Conservation (phyloP, 2,113 vertebrate species). For the Butorides virescens region DNA sequence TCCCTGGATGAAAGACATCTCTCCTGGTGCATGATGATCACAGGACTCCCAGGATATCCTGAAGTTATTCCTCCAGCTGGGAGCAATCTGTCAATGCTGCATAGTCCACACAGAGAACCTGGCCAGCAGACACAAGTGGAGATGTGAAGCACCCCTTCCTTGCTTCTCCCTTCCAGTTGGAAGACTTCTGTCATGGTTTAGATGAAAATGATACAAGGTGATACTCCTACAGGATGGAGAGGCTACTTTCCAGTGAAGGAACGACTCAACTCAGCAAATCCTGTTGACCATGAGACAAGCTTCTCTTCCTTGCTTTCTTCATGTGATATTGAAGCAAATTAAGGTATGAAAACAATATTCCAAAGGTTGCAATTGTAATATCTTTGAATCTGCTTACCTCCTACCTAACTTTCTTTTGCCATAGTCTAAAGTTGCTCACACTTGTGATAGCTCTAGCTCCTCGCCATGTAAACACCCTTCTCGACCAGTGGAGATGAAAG, state of each 20-base stretch:
- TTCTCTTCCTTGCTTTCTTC: neutral
- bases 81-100: neutral
- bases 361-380: neutral
- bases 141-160: neutral
- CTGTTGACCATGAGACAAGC: neutral
- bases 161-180: neutral
- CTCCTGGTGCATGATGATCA: neutral
- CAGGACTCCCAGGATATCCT: neutral
- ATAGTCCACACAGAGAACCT: neutral
- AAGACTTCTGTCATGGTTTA: neutral
- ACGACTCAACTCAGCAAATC: neutral
- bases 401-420: neutral
- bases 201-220: neutral
- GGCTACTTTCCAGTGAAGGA: neutral
- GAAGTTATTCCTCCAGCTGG: neutral
- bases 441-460: neutral
- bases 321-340: neutral
- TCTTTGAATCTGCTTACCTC: neutral
- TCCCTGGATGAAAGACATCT: neutral
- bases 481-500: neutral
- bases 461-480: neutral
- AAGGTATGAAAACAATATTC: neutral
- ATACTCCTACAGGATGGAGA: neutral
- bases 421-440: neutral
- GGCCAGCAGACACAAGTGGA: neutral